Base-by-base conservation (phyloP, 2,888 invertebrate species). In the Phengaris arion region DNA sequence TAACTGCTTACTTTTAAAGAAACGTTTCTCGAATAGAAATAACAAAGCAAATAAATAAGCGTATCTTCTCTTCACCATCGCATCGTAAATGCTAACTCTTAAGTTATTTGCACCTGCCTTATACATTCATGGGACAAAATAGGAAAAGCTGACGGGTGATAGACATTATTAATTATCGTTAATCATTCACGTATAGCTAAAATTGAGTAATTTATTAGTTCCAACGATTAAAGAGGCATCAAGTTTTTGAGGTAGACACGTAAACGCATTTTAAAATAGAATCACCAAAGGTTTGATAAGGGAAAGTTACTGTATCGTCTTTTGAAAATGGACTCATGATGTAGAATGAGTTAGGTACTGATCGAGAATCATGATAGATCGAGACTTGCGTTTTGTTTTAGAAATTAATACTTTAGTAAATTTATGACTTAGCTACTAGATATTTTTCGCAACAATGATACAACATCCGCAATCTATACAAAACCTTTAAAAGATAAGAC, bases 401-500 rank as follows among this genome's bases (percentile, higher is more conserved):
- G 15, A 22, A 15, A 15, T 57, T 15, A 69, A n/a, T 48, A 15
- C 48, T 35, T 35, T 35, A 35, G 4, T 35, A 4, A 3, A 35
- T 7, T 51, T 51, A 51, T 70, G 51, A 35, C 15, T 51, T 70
- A 72, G 72, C 51, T 12, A 22, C 54, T 48, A 48, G 10, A 51
- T 22, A 51, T 70, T 52, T 10, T 22, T 72, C 54, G 52, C 72
- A 52, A 35, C 12, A 13, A 52, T 52, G 72, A 22, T 35, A 72
- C 52, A 22, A 54, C 52, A 52, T 72, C 72, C 72, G 72, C 22
- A 22, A 54, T 72, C 51, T 52, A 52, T 72, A 64, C 64, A 51
- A 72, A 72, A 72, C 54, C 22, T 22, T 72, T 52, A 54, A 70
- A 51, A 72, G 72, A 52, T 54, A 72, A 72, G 72, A 72, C n/a